Evolutionary conservation across 1,140 invertebrate species (phyloP).

Genomic region (Polypedilum vanderplanki): DNA sequence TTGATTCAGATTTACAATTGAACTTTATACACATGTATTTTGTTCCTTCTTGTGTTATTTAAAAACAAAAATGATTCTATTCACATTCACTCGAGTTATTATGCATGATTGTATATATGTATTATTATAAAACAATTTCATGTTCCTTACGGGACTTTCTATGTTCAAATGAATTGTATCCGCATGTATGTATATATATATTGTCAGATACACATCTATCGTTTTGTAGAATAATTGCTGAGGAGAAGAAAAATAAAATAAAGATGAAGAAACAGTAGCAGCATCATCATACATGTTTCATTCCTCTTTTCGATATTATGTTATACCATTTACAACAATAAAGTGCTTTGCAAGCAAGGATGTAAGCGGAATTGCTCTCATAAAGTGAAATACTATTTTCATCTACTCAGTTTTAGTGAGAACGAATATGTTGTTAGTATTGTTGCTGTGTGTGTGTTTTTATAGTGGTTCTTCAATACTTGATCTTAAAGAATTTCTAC

Average conservation of each 20-base stretch:
- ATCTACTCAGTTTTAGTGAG: neutral
- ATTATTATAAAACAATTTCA: constrained; percentile 3
- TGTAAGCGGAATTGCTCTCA: constrained; percentile 11
- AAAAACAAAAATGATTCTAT: neutral
- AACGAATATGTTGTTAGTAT: no score
- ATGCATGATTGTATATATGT: neutral
- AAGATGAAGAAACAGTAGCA: neutral
- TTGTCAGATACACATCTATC: neutral
- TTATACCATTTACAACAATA: constrained; percentile 13
- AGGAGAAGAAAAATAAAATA: neutral
- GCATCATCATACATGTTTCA: neutral
- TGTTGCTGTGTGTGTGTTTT: no score
- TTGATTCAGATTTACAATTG: neutral
- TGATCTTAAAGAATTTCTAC: no score
- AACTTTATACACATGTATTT: constrained; percentile 13
- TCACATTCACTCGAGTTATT: neutral
- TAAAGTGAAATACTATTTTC: constrained; percentile 7
- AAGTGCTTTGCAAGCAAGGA: constrained; percentile 3
- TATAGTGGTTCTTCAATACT: no score
- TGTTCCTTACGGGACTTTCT: neutral
- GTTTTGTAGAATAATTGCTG: neutral
- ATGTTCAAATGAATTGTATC: neutral
- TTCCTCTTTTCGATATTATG: neutral
- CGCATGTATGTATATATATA: constrained; percentile 1
- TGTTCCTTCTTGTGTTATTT: neutral